phyloP scores from a whole-genome alignment of 2,888 invertebrate species.

The Cerceris rybyensis region DNA sequence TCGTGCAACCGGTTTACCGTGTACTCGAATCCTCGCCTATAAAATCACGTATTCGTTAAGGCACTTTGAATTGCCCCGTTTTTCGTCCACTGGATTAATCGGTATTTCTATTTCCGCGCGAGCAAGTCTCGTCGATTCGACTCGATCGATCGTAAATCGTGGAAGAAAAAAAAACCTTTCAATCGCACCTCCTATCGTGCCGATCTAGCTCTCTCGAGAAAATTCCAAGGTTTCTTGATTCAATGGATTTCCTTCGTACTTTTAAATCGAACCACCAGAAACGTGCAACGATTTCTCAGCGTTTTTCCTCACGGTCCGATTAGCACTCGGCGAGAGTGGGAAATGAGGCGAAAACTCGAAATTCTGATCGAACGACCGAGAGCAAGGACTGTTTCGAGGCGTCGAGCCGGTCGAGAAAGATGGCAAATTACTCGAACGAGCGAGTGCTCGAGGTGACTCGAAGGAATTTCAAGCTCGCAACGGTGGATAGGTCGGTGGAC shows the following conservation, averaged over 20 bases:
- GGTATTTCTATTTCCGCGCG: too few species aligned
- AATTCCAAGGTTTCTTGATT: neutral
- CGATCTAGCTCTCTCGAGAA: neutral
- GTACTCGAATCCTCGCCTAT: conserved; percentile 29
- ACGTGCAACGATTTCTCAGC: too few species aligned
- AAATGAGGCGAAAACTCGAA: too few species aligned
- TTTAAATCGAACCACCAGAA: too few species aligned
- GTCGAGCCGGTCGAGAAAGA: conserved; percentile 44
- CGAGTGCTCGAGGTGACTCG: conserved; percentile 62
- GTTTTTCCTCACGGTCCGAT: too few species aligned
- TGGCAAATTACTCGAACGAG: conserved; percentile 64
- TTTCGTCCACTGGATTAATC: neutral
- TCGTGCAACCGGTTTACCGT: conserved; percentile 35
- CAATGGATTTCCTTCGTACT: neutral
- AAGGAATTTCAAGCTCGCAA: conserved; percentile 60
- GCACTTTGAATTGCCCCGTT: conserved; percentile 17
- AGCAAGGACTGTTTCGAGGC: conserved; percentile 30
- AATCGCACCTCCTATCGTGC: too few species aligned
- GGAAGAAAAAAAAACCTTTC: neutral
- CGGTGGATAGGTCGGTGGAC: conserved; percentile 46
- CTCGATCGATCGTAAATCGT: neutral
- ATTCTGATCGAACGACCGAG: too few species aligned
- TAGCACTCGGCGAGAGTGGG: too few species aligned
- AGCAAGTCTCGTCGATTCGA: too few species aligned
- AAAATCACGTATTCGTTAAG: conserved; percentile 42